Evolutionary conservation across 2,888 invertebrate species (phyloP).

Genomic region (Ichneumoninae sp.): DNA sequence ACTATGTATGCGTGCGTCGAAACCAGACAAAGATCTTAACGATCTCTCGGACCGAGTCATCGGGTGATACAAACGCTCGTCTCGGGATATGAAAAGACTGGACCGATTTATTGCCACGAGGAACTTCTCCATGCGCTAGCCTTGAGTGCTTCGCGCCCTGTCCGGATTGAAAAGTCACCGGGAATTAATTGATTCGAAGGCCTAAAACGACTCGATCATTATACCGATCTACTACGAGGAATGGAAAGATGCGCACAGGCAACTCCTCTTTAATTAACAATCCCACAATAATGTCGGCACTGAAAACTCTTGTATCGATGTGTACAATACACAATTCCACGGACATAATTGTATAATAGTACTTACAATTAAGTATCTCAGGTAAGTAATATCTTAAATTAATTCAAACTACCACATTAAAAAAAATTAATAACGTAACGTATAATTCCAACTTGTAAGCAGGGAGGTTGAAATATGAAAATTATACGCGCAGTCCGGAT

Average conservation of each 20-base stretch:
- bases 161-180: conserved; percentile 50
- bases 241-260: not conserved
- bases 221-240: conserved; percentile 8
- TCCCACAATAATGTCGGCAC: not conserved
- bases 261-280: conserved; percentile 8
- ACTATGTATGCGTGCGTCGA: conserved; percentile 54
- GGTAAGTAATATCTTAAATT: not conserved
- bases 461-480: conserved; percentile 39
- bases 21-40: conserved; percentile 79
- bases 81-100: conserved; percentile 67
- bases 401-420: not conserved
- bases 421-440: conserved; percentile 14
- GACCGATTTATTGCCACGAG: conserved; percentile 46
- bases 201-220: conserved; percentile 23
- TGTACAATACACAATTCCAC: not conserved
- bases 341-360: not conserved
- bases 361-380: conserved; percentile 1
- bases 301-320: not conserved
- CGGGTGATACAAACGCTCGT: conserved; percentile 68
- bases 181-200: conserved; percentile 56
- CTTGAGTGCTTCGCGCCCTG: conserved; percentile 39
- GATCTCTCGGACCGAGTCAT: conserved; percentile 67
- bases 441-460: conserved; percentile 29
- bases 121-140: conserved; percentile 34
- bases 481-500: conserved; percentile 51